A percentile compares a stretch with the other conserved stretches of the same genome.
Conservation (phyloP, 2,888 invertebrate species). For the Melitaea athalia region DNA sequence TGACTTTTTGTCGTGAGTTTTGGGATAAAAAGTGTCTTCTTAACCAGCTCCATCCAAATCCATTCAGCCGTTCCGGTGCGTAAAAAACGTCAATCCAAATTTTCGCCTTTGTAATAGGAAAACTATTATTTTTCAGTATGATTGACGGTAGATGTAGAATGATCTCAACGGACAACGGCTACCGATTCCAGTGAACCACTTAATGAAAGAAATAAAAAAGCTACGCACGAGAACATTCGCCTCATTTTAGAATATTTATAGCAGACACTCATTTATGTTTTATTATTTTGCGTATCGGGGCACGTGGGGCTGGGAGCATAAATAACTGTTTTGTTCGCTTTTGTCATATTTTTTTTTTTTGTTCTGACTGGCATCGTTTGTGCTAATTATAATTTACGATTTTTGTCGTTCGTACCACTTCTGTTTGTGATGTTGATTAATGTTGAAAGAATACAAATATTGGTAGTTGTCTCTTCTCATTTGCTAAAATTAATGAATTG, state of each 20-base stretch:
- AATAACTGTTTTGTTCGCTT: slow-evolving; percentile 28
- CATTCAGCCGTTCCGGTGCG: too few species aligned
- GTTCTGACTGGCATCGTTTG: slow-evolving; percentile 4
- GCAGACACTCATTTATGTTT: slow-evolving; percentile 15
- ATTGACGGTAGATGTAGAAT: neutral
- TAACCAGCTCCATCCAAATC: too few species aligned
- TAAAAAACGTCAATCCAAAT: too few species aligned
- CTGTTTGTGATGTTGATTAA: neutral
- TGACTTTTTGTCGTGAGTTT: too few species aligned
- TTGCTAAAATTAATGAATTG: neutral
- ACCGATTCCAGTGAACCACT: neutral
- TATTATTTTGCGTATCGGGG: slow-evolving; percentile 20
- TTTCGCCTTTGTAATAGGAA: too few species aligned
- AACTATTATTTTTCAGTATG: too few species aligned
- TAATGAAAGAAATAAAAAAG: slow-evolving; percentile 5
- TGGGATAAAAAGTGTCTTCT: too few species aligned
- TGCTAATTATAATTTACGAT: neutral
- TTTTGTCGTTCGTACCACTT: neutral
- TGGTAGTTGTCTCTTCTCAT: too few species aligned
- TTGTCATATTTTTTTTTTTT: slow-evolving; percentile 20
- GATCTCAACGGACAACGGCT: neutral
- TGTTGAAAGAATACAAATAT: neutral
- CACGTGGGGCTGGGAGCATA: slow-evolving; percentile 23
- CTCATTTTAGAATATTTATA: slow-evolving; percentile 25
- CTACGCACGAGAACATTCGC: slow-evolving; percentile 8